phyloP scores from a whole-genome alignment of 2,113 vertebrate genomes.

The Mastomys natalensis region DNA sequence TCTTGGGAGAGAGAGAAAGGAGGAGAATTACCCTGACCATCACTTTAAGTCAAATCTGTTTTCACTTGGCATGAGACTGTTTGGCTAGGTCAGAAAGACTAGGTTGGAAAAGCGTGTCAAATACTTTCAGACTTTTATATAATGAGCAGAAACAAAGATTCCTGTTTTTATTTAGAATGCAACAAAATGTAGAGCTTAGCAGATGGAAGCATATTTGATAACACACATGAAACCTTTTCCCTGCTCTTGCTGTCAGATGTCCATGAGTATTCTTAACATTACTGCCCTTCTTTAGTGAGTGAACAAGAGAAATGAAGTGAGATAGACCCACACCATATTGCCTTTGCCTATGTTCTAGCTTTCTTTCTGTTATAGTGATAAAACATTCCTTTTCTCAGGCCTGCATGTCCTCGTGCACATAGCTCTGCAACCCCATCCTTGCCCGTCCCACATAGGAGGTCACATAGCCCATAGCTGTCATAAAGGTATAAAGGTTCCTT shows the following conservation, averaged over 20 bases:
- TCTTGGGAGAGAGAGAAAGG: neutral
- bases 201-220: constrained; percentile 70
- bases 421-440: neutral
- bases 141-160: constrained; percentile 61
- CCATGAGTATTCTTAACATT: constrained; percentile 45
- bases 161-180: constrained; percentile 53
- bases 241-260: constrained; percentile 58
- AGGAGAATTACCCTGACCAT: neutral
- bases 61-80: constrained; percentile 15
- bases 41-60: neutral
- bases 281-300: constrained; percentile 46
- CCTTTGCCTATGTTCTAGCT: neutral
- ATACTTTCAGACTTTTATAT: neutral
- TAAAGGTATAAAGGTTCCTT: neutral
- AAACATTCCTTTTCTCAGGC: neutral
- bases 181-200: constrained; percentile 73
- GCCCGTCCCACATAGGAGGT: neutral
- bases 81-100: constrained; percentile 5
- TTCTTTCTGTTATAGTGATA: neutral
- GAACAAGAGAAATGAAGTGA: constrained; percentile 47
- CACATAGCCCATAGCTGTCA: neutral
- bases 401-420: neutral
- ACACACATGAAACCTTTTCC: constrained; percentile 58
- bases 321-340: neutral
- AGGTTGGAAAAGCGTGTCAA: constrained; percentile 59